These are phyloP conservation scores for Megalurothrips usitatus DNA, from an alignment of 2,888 invertebrate genomes.

Conservation along the genomic window DNA sequence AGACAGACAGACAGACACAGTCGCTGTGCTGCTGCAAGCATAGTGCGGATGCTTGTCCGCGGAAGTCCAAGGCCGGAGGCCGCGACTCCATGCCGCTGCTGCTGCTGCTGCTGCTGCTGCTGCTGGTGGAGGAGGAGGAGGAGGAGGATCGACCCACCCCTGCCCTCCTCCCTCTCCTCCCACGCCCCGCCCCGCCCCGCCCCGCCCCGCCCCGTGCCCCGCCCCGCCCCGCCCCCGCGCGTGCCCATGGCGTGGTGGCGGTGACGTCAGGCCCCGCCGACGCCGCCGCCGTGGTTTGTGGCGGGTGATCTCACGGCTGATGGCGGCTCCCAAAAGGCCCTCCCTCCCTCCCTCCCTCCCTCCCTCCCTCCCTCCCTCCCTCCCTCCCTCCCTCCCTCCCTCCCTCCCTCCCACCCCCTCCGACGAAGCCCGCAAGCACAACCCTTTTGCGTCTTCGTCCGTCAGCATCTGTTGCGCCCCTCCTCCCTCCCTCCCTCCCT, in stretches of 20 bases:
- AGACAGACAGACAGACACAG: not conserved
- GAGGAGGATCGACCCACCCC: too few species aligned
- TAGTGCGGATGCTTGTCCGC: not conserved
- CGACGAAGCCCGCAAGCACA: too few species aligned
- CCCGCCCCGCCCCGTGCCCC: not conserved
- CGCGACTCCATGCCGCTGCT: too few species aligned
- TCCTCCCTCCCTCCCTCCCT: not conserved
- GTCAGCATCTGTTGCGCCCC: not conserved
- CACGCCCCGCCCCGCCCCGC: too few species aligned
- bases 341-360: not conserved
- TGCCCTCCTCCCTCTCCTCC: too few species aligned
- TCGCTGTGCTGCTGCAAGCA: not conserved
- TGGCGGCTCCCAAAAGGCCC: not conserved
- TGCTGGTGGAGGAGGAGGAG: too few species aligned
- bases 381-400: not conserved
- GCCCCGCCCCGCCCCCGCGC: not conserved
- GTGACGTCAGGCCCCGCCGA: not conserved
- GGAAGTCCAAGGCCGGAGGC: not conserved
- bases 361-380: too few species aligned
- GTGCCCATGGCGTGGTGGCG: not conserved
- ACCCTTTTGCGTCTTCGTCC: not conserved
- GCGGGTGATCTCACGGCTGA: too few species aligned
- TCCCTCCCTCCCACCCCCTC: not conserved
- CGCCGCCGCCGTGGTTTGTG: too few species aligned
- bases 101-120: too few species aligned